Evolutionary conservation across 2,113 vertebrate species (phyloP), one percentile per base, ranked within the genome.

Genomic region (Leptosomus discolor): DNA sequence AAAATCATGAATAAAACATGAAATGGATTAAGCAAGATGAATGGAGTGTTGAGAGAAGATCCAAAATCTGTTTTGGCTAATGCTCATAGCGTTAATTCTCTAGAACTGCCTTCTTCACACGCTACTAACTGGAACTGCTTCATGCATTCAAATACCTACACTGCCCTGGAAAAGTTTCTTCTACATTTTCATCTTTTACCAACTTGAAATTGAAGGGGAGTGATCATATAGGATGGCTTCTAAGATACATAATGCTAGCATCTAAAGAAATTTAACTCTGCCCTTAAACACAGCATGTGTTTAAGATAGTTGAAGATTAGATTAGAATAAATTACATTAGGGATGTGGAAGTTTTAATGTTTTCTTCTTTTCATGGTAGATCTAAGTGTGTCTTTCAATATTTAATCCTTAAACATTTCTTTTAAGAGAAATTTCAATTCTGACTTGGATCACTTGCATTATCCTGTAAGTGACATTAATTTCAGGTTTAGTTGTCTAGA

Each of bases 1-100:
- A 87, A 95, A 95, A 63, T 82, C 27, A 96, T 94, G 94, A 96
- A 97, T 97, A 97, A 97, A 96, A 96, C 85, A 97, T 97, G 48
- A 95, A 96, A 92, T 58, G 95, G 94, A 97, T 96, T 96, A 91
- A 95, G 92, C 69, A 95, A 96, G 92, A 97, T 94, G 93, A 94
- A 94, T 85, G 56, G 76, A 90, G 69, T 92, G 88, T 90, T 97
- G 81, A 92, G 86, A 94, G 84, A 95, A 73, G 67, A 92, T 90
- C 92, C 89, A 61, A 96, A 94, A 83, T 83, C 94, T 91, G 89
- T 91, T 97, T 94, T 95, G 91, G 79, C 76, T 97, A 95, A 97
- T 81, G 65, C 87, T 91, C 14, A 17, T n/a, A 63, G 67, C 63
- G 95, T 89, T 96, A 87, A 67, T 95, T 95, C 92, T 93, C 80